Percentiles rank a stretch among this genome's conserved stretches.
phyloP scores from a whole-genome alignment of 2,113 vertebrate genomes.

The Syrmaticus mikado region DNA sequence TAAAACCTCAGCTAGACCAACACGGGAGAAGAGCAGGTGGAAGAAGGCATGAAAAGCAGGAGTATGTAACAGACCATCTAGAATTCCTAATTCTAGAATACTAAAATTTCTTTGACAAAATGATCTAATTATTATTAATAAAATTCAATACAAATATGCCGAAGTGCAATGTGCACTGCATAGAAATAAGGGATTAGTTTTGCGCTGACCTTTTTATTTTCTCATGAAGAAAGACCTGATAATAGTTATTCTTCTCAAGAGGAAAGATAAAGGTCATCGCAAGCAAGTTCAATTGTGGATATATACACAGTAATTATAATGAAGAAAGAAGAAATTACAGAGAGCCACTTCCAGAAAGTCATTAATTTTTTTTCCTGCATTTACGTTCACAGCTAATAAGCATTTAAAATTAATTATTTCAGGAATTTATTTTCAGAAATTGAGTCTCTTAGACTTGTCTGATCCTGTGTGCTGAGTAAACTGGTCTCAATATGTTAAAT shows the following conservation, averaged over 20 bases:
- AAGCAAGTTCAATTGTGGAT: slow-evolving; percentile 20
- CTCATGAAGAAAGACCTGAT: slow-evolving; percentile 24
- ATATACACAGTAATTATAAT: slow-evolving; percentile 28
- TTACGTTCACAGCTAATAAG: not conserved
- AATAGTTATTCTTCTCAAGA: slow-evolving; percentile 57
- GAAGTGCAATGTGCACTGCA: not conserved
- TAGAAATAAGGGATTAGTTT: slow-evolving; percentile 21
- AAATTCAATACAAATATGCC: slow-evolving; percentile 26
- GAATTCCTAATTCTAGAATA: not conserved
- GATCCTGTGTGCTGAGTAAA: not conserved
- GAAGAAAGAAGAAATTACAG: slow-evolving; percentile 7
- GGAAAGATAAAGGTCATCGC: slow-evolving; percentile 63
- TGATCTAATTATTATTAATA: slow-evolving; percentile 24
- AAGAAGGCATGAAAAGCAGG: not conserved
- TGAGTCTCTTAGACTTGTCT: not conserved
- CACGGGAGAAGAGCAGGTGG: not conserved
- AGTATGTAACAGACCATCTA: not conserved
- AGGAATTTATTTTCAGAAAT: not conserved
- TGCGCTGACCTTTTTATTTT: slow-evolving; percentile 57
- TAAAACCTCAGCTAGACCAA: not conserved
- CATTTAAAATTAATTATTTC: not conserved
- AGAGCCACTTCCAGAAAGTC: not conserved
- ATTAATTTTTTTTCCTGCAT: not conserved
- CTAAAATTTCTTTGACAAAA: not conserved
- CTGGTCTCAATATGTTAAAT: not conserved